Base-by-base conservation (phyloP, 2,797 vertebrate species). In the Poliocrania exsul region DNA sequence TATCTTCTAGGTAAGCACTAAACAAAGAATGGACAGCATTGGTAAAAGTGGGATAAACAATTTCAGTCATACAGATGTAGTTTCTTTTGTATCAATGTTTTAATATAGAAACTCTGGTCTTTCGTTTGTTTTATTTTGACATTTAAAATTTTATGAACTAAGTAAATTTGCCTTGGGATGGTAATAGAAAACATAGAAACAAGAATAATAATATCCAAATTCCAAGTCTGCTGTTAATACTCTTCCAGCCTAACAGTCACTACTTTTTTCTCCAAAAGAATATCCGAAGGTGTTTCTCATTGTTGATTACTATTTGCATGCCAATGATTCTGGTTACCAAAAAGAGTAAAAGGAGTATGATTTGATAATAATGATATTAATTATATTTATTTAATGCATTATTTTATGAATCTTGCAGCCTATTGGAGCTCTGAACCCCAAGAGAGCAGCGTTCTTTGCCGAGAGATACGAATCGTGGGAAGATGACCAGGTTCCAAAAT, bases 401-500 rank as follows among this genome's bases (percentile, higher is more conserved):
- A 92, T 91, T 94, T 78, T 80, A 3, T 26, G n/a, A 28, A 46
- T 53, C 33, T 87, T 95, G 20, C 83, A 99, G 99, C 99, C 99
- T 62, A 77, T 99, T 67, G 99, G 99, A 96, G 99, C 99, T 40
- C 97, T 99, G 95, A 99, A 99, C 97, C 99, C 99, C 58, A 99
- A 99, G 98, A 98, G 99, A 96, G 99, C 99, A 25, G 99, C 99
- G 0, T 99, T 99, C 97, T 99, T 99, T 95, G 98, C 98, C 0
- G 99, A 99, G 81, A 98, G 99, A 72, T 99, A 98, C 5, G 99
- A 99, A 88, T 98, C 99, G 6, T 99, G 99, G 99, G 99, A 99
- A 96, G 99, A 99, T 13, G 99, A 99, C 14, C 99, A 99, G 93
- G 99, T 99, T 96, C 99, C 99, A 2, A 99, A 99, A 93, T 99